phyloP scores from a whole-genome alignment of 2,888 invertebrate species.

The Callosobruchus maculatus region DNA sequence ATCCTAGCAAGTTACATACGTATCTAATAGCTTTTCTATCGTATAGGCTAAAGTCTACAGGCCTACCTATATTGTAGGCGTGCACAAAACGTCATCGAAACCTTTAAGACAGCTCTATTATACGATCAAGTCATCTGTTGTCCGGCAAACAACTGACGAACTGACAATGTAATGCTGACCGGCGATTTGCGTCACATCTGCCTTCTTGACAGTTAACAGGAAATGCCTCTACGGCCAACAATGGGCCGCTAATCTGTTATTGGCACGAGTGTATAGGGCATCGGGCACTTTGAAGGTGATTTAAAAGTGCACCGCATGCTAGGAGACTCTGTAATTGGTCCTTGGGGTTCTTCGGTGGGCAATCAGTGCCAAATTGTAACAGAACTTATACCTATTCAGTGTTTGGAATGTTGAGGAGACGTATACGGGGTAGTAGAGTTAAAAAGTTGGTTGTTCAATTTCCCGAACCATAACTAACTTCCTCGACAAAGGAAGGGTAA shows the following conservation, averaged over 20 bases:
- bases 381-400: not conserved
- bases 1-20: too few species aligned
- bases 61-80: not conserved
- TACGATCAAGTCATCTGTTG: conserved; percentile 11
- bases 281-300: not conserved
- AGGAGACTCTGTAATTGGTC: not conserved
- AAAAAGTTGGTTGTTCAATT: too few species aligned
- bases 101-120: not conserved
- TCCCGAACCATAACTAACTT: too few species aligned
- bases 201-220: conserved; percentile 25
- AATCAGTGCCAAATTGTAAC: not conserved
- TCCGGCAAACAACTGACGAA: conserved; percentile 5
- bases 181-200: conserved; percentile 26
- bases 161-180: not conserved
- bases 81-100: not conserved
- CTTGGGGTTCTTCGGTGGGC: not conserved
- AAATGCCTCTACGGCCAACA: conserved; percentile 16
- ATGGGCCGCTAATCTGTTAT: not conserved
- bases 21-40: too few species aligned
- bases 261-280: not conserved
- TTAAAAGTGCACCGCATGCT: not conserved
- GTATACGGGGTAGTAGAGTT: too few species aligned
- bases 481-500: too few species aligned
- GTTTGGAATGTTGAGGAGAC: too few species aligned
- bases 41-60: not conserved